phyloP scores from a whole-genome alignment of 2,113 vertebrate species.

The Perca fluviatilis region DNA sequence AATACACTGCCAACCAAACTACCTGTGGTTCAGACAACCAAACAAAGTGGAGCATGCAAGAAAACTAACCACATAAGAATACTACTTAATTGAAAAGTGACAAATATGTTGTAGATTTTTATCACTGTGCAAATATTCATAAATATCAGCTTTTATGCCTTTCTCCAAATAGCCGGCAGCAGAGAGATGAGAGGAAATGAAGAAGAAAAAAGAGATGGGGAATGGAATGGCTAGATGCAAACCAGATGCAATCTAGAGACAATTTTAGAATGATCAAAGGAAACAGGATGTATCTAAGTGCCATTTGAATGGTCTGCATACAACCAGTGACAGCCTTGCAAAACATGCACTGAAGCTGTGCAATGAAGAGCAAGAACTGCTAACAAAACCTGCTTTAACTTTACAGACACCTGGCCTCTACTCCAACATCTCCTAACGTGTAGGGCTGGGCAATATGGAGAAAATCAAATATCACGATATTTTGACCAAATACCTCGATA shows the following conservation, averaged over 20 bases:
- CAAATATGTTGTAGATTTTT: background rate
- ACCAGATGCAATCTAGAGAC: background rate
- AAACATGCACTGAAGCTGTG: background rate
- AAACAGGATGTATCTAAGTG: background rate
- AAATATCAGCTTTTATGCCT: background rate
- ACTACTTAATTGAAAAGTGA: background rate
- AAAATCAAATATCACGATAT: too few relatives aligned
- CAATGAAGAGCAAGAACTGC: background rate
- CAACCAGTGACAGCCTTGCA: background rate
- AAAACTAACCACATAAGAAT: background rate
- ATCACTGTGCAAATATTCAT: background rate
- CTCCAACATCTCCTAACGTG: too few relatives aligned
- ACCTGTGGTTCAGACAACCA: background rate
- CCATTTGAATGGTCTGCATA: background rate
- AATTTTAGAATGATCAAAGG: background rate
- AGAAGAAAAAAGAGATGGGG: background rate
- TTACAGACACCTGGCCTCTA: too few relatives aligned
- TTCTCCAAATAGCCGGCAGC: background rate
- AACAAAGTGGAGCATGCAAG: background rate
- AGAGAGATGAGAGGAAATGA: background rate
- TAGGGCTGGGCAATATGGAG: too few relatives aligned
- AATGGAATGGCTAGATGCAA: background rate
- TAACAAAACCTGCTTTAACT: background rate
- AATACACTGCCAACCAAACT: background rate
- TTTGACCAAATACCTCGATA: too few relatives aligned